Evolutionary conservation across 2,113 vertebrate genomes (phyloP).

Genomic region (Phycodurus eques): DNA sequence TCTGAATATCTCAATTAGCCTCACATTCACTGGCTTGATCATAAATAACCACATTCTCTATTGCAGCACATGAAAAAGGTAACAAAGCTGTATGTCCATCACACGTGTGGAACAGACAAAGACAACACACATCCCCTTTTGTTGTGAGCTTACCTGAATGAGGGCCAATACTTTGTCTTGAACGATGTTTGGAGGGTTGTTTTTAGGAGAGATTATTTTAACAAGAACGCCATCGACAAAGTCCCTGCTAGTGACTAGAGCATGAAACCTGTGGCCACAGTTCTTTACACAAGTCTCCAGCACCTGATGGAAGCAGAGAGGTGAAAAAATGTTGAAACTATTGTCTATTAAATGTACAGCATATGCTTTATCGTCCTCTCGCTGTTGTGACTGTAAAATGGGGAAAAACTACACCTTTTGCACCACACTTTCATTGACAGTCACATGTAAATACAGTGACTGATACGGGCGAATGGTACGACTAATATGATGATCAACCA

Average conservation of each 20-base stretch:
- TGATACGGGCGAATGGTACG: too few species aligned
- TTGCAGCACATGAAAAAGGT: not conserved
- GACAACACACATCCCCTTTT: too few species aligned
- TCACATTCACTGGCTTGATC: not conserved
- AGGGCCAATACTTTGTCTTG: slow-evolving; percentile 97
- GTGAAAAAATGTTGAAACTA: not conserved
- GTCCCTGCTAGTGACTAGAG: slow-evolving; percentile 90
- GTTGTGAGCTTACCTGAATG: slow-evolving; percentile 82
- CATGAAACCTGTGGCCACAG: slow-evolving; percentile 97
- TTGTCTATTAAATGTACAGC: not conserved
- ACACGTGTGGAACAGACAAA: too few species aligned
- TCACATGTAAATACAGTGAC: not conserved
- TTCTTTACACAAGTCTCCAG: slow-evolving; percentile 98
- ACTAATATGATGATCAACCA: not conserved
- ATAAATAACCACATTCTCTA: not conserved
- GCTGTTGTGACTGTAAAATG: not conserved
- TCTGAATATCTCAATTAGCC: slow-evolving; percentile 5
- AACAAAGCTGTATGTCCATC: not conserved
- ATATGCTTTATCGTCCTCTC: too few species aligned
- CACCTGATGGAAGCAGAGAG: slow-evolving; percentile 72
- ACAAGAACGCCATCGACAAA: slow-evolving; percentile 95
- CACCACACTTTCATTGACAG: not conserved
- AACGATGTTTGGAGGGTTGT: slow-evolving; percentile 93
- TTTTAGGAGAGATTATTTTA: slow-evolving; percentile 96
- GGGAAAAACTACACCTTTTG: not conserved